These are phyloP conservation scores for Amiota mariae DNA, from an alignment of 2,888 invertebrate species.

Conservation along the genomic window DNA sequence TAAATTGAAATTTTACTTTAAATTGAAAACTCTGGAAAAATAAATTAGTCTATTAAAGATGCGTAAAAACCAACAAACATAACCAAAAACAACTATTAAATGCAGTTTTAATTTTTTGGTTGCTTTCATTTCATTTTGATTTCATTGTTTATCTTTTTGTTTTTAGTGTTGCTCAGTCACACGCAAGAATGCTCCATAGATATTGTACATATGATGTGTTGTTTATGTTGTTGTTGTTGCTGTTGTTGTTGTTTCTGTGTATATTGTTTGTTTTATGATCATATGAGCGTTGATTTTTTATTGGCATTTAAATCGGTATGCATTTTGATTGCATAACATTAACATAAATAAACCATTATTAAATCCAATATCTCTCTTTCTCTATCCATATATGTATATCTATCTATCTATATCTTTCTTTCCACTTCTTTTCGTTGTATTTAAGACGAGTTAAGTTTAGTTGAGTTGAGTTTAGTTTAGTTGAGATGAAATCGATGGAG, in stretches of 20 bases:
- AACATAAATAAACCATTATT: slow-evolving; percentile 70
- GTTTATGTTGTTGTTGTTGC: neutral
- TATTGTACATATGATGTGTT: too few relatives aligned
- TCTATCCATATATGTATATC: neutral
- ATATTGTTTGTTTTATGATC: slow-evolving; percentile 11
- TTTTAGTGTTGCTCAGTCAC: slow-evolving; percentile 5
- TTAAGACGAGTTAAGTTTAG: too few relatives aligned
- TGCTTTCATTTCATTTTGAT: slow-evolving; percentile 35
- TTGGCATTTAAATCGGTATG: slow-evolving; percentile 68
- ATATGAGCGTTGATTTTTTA: slow-evolving; percentile 62
- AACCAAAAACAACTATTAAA: slow-evolving; percentile 52
- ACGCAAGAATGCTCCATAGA: slow-evolving; percentile 1
- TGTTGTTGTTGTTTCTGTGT: neutral
- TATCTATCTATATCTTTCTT: too few relatives aligned
- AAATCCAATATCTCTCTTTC: slow-evolving; percentile 30
- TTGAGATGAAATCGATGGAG: neutral
- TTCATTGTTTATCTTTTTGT: slow-evolving; percentile 40
- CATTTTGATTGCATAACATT: slow-evolving; percentile 70
- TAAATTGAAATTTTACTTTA: slow-evolving; percentile 29
- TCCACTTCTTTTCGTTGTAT: too few relatives aligned
- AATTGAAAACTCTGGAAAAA: slow-evolving; percentile 6
- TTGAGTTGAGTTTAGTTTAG: too few relatives aligned
- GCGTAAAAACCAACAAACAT: slow-evolving; percentile 58
- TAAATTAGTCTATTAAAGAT: slow-evolving; percentile 67
- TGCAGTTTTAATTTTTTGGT: slow-evolving; percentile 44